Conservation (phyloP, 2,888 invertebrate species). For the Orgyia antiqua region DNA sequence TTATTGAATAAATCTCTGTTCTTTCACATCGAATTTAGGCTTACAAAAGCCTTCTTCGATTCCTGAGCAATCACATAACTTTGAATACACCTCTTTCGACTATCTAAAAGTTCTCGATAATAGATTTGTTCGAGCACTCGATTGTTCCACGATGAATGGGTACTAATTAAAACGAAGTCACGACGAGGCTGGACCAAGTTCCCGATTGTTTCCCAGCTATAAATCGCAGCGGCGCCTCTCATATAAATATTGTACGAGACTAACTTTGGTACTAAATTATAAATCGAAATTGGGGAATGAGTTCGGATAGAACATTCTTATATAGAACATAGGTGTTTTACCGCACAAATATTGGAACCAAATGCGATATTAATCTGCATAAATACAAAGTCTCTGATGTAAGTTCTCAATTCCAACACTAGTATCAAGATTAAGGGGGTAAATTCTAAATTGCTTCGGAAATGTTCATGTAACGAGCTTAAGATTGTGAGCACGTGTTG, state of each 20-base stretch:
- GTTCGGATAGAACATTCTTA: slow-evolving; percentile 19
- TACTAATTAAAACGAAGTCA: slow-evolving; percentile 79
- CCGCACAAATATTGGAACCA: slow-evolving; percentile 17
- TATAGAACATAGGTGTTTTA: slow-evolving; percentile 33
- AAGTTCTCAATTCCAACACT: slow-evolving; percentile 38
- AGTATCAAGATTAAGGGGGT: slow-evolving; percentile 53
- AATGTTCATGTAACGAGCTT: slow-evolving; percentile 63
- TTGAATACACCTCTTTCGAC: slow-evolving; percentile 73
- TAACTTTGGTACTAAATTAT: slow-evolving; percentile 71
- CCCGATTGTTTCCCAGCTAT: slow-evolving; percentile 70
- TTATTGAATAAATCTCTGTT: no score
- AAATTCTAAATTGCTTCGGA: slow-evolving; percentile 60
- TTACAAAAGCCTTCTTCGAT: slow-evolving; percentile 47
- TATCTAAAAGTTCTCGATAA: slow-evolving; percentile 76
- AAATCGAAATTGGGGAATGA: slow-evolving; percentile 59
- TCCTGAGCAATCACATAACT: slow-evolving; percentile 60
- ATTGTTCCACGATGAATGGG: slow-evolving; percentile 77
- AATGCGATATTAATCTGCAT: slow-evolving; percentile 37
- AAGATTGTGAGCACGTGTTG: slow-evolving; percentile 66
- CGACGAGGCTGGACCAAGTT: slow-evolving; percentile 68
- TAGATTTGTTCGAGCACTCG: slow-evolving; percentile 73
- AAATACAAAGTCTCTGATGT: slow-evolving; percentile 32
- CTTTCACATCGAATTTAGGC: no score
- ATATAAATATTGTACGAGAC: slow-evolving; percentile 68
- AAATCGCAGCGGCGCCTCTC: slow-evolving; percentile 62